These are phyloP conservation scores for Minunthozetes semirufus DNA, from an alignment of 2,888 invertebrate genomes.

Conservation along the genomic window DNA sequence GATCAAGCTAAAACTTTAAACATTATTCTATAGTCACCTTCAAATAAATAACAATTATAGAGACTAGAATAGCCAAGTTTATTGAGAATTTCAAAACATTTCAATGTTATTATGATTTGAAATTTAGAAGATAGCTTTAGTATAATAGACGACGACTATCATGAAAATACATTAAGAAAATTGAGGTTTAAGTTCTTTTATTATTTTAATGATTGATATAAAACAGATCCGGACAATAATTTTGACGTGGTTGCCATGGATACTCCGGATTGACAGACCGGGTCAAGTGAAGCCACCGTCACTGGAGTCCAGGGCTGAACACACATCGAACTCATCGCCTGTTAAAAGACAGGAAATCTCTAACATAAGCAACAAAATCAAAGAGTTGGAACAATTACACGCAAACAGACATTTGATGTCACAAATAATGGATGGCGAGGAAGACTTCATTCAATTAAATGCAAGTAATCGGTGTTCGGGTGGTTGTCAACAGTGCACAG, in stretches of 20 bases:
- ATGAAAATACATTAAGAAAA: too few relatives aligned
- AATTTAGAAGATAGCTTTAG: too few relatives aligned
- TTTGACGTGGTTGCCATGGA: constrained; percentile 94
- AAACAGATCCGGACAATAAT: constrained; percentile 84
- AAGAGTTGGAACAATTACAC: constrained; percentile 80
- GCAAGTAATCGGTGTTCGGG: constrained; percentile 34
- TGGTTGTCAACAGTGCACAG: constrained; percentile 21
- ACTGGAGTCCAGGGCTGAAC: background rate
- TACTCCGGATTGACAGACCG: constrained; percentile 91
- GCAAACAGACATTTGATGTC: constrained; percentile 88
- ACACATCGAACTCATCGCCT: constrained; percentile 16
- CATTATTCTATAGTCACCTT: too few relatives aligned
- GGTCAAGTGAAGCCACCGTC: constrained; percentile 47
- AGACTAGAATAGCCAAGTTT: too few relatives aligned
- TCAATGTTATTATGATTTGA: too few relatives aligned
- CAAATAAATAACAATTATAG: too few relatives aligned
- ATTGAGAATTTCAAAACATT: too few relatives aligned
- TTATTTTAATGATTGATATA: background rate
- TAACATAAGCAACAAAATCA: constrained; percentile 55
- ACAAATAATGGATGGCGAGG: constrained; percentile 94
- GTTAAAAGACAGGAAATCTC: constrained; percentile 2
- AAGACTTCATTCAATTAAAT: constrained; percentile 63
- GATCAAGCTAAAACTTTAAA: too few relatives aligned
- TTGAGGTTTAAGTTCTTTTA: background rate
- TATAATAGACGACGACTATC: too few relatives aligned